Evolutionary conservation across 1,140 invertebrate species (phyloP), one percentile per base, ranked within the genome.

Genomic region (Epicauta chinensis): DNA sequence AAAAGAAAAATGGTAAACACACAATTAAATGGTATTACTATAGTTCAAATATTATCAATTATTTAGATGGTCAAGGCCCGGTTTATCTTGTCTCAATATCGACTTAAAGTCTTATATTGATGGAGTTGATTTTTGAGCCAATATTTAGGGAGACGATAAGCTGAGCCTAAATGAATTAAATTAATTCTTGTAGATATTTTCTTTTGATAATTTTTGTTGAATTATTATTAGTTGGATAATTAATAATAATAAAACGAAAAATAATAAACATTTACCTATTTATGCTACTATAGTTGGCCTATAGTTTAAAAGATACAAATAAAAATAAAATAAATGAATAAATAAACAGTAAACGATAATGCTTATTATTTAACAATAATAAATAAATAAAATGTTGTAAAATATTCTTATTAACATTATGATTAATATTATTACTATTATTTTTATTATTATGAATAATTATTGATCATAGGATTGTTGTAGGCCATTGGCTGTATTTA

Each of bases 391-490:
- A 15, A 60, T 54, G 53, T 47, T 61, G 55, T 60, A 58, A 54
- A 54, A 55, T 58, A 53, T 55, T 50, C 58, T 49, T 57, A 51
- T 46, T 49, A 52, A 42, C 49, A 54, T 44, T 47, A 54, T 58
- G 58, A 57, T 54, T 54, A 58, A 54, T 47, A 54, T 58, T 60
- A 57, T 54, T 54, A 58, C 54, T 62, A 62, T 60, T 23, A 23
- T 23, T 23, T 5, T 23, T 58, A 53, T 55, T 53, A 61, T 45
- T 54, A 51, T 46, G 46, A 52, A 48, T 53, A 55, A 51, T 56
- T 58, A 62, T 59, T 55, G 55, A 59, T 57, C 57, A 62, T 60
- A 61, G 54, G 49, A 59, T 65, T 67, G 63, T 67, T 67, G 65
- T 67, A 65, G 63, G 62, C 62, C 62, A 58, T 58, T 53, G 60